Conservation (phyloP, 92 coral and sea anemone species). For the Pocillopora grandis region DNA sequence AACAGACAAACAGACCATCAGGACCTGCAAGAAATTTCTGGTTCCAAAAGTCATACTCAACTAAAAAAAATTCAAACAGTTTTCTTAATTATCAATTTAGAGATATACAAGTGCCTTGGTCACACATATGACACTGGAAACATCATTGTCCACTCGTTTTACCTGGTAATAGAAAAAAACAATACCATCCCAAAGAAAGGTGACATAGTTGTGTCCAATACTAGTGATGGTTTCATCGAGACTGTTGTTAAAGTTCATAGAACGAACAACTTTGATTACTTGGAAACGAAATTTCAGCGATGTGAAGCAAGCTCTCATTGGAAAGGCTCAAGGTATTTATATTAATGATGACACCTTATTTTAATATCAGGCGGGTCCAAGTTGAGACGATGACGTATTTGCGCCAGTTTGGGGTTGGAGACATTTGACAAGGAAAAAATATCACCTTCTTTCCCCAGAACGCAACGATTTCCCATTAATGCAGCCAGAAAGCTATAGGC, state of each 20-base stretch:
- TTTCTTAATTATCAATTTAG: background rate
- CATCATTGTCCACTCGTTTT: constrained; percentile 24
- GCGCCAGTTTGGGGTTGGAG: no score
- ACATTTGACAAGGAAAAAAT: no score
- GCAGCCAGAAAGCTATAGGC: no score
- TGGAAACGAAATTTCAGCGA: constrained; percentile 43
- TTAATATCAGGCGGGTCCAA: background rate
- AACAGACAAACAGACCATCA: no score
- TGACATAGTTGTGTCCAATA: constrained; percentile 45
- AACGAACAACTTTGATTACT: constrained; percentile 24
- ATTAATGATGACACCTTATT: background rate
- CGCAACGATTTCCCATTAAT: no score
- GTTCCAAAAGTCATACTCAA: no score
- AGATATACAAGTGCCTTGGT: constrained; percentile 51
- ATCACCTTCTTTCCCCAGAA: no score
- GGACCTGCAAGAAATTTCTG: no score
- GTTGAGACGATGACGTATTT: no score
- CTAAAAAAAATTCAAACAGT: background rate
- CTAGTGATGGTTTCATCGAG: constrained; percentile 48
- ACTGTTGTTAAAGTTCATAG: constrained; percentile 27
- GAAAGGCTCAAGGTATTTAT: background rate
- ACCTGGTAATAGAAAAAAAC: constrained; percentile 42
- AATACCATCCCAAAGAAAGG: constrained; percentile 19
- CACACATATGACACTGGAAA: constrained; percentile 38
- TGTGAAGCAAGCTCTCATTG: constrained; percentile 11